Conservation (phyloP, 2,113 vertebrate genomes). For the Aptenodytes forsteri region DNA sequence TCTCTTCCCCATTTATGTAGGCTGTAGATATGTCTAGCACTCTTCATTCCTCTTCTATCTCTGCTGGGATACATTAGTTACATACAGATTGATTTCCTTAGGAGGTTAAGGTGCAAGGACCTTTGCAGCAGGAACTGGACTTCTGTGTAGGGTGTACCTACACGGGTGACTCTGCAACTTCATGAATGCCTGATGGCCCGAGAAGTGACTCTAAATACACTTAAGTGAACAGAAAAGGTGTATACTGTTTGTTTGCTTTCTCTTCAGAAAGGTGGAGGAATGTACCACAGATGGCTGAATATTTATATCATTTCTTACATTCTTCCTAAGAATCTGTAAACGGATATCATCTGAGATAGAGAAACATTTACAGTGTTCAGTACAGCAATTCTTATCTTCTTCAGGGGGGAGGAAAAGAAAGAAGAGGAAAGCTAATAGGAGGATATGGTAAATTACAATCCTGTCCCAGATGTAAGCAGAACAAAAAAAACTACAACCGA, state of each 20-base stretch:
- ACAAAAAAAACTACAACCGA: neutral
- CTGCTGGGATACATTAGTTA: neutral
- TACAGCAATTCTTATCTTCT: neutral
- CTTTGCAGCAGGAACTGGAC: neutral
- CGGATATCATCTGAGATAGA: neutral
- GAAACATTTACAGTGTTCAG: neutral
- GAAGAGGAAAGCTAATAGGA: neutral
- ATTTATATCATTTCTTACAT: neutral
- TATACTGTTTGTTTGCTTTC: neutral
- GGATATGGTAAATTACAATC: neutral
- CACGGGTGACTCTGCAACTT: neutral
- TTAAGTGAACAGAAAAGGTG: neutral
- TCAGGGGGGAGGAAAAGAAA: neutral
- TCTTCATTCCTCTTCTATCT: neutral
- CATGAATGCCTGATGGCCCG: neutral
- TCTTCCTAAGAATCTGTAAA: neutral
- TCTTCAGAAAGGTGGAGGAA: neutral
- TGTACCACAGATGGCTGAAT: neutral
- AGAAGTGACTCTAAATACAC: neutral
- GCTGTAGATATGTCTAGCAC: neutral
- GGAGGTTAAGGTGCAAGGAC: neutral
- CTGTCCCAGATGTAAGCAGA: neutral
- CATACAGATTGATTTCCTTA: neutral
- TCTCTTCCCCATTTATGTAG: neutral
- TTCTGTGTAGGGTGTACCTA: accelerated